Evolutionary conservation across 2,888 invertebrate genomes (phyloP).

Genomic region (Dyspetes luteomarginatus): DNA sequence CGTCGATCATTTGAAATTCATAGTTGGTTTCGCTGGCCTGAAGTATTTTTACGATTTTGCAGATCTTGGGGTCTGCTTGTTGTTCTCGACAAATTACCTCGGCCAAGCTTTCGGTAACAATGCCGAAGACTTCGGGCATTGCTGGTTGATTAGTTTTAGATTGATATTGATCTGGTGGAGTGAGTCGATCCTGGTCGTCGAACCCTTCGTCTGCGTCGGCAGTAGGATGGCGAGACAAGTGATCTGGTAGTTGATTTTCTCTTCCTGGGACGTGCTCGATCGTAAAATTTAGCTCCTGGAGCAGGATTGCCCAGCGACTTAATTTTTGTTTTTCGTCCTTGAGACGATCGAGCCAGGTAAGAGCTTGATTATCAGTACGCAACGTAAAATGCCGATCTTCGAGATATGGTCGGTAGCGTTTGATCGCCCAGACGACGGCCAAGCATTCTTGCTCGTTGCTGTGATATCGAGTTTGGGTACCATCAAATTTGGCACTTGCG

Average conservation of each 20-base stretch:
- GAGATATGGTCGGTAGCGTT: conserved; percentile 45
- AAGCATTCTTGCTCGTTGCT: conserved; percentile 63
- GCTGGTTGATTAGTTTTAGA: too few species aligned
- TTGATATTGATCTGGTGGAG: not conserved
- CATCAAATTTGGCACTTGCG: conserved; percentile 64
- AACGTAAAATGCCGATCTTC: conserved; percentile 37
- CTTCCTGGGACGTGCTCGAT: conserved; percentile 32
- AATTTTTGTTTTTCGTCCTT: conserved; percentile 21
- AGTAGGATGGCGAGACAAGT: not conserved
- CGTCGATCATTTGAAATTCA: not conserved
- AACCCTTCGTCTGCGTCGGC: not conserved
- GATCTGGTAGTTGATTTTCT: not conserved
- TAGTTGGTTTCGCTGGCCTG: too few species aligned
- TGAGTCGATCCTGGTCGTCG: not conserved
- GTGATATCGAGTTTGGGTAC: conserved; percentile 51
- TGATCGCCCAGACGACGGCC: conserved; percentile 51
- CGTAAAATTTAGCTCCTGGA: conserved; percentile 34
- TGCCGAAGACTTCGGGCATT: not conserved
- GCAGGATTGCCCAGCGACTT: conserved; percentile 29
- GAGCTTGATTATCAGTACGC: conserved; percentile 25
- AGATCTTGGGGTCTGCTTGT: not conserved
- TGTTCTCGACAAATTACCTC: not conserved
- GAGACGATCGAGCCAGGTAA: conserved; percentile 12
- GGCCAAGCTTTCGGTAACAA: not conserved
- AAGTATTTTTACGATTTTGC: not conserved